A percentile compares a stretch with the other conserved stretches of the same genome.
These are phyloP conservation scores for Merodon equestris DNA, from an alignment of 2,888 invertebrate species.

Conservation along the genomic window DNA sequence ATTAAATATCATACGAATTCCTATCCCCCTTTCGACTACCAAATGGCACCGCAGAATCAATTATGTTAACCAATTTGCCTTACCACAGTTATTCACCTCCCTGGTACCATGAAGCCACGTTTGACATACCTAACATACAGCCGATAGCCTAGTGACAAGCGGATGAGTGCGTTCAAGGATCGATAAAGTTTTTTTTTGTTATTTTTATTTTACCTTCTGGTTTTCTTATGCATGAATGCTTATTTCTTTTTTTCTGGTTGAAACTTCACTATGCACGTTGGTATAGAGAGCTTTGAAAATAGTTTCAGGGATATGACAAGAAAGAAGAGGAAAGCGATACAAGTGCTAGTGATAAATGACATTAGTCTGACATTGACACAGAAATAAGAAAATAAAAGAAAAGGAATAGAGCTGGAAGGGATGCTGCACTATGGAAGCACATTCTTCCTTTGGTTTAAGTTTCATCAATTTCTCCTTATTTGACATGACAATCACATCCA, in stretches of 20 bases:
- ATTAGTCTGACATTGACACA: constrained; percentile 67
- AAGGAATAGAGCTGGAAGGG: background rate
- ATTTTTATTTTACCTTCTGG: constrained; percentile 23
- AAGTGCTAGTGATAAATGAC: constrained; percentile 55
- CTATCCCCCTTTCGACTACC: constrained; percentile 26
- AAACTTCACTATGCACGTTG: constrained; percentile 38
- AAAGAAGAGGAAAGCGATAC: constrained; percentile 4
- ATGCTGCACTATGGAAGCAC: constrained; percentile 47
- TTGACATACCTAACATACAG: constrained; percentile 37
- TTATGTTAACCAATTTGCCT: constrained; percentile 61
- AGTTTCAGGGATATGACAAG: constrained; percentile 28
- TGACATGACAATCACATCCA: constrained; percentile 68
- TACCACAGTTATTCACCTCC: constrained; percentile 46
- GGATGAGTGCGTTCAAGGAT: constrained; percentile 27
- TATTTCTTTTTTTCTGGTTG: constrained; percentile 44
- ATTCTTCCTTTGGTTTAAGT: constrained; percentile 52
- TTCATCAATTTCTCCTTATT: constrained; percentile 67
- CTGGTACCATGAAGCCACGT: constrained; percentile 7
- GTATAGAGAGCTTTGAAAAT: constrained; percentile 40
- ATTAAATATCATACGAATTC: constrained; percentile 52
- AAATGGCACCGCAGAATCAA: constrained; percentile 64
- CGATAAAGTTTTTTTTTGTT: constrained; percentile 1
- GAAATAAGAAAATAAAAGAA: constrained; percentile 48
- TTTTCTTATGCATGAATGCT: too few relatives aligned
- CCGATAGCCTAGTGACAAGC: constrained; percentile 2